Conservation (phyloP, 2,113 vertebrate species). For the Oreochromis niloticus region DNA sequence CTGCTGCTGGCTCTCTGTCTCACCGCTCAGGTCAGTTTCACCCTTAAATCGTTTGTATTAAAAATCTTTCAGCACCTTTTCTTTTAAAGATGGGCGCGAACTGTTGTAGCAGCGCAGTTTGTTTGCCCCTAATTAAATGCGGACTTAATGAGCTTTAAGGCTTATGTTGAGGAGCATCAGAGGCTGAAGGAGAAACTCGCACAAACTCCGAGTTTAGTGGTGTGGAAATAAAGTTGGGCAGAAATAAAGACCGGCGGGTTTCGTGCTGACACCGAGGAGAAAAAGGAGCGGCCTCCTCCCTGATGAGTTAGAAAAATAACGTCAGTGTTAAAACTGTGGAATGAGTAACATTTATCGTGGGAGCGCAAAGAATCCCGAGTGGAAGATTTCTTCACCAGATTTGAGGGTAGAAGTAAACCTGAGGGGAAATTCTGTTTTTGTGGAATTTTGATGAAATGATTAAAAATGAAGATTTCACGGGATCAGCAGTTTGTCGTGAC, state of each 20-base stretch:
- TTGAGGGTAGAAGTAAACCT: background rate
- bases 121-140: background rate
- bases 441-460: background rate
- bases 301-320: background rate
- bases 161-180: background rate
- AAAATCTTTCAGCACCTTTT: background rate
- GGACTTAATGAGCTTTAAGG: background rate
- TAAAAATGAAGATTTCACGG: background rate
- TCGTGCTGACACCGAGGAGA: background rate
- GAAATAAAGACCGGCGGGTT: fast-evolving
- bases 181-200: background rate
- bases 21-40: conserved; percentile 38
- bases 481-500: background rate
- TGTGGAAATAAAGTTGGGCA: background rate
- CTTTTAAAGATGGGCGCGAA: background rate
- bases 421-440: background rate
- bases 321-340: background rate
- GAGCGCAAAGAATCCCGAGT: background rate
- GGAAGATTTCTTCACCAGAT: background rate
- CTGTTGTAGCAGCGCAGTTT: background rate
- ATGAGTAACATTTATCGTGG: background rate
- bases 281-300: too few relatives aligned
- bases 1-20: conserved; percentile 41
- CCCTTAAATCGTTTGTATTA: background rate
- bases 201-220: fast-evolving